Conservation (phyloP, 2,113 vertebrate species). For the Hyperopisus bebe region DNA sequence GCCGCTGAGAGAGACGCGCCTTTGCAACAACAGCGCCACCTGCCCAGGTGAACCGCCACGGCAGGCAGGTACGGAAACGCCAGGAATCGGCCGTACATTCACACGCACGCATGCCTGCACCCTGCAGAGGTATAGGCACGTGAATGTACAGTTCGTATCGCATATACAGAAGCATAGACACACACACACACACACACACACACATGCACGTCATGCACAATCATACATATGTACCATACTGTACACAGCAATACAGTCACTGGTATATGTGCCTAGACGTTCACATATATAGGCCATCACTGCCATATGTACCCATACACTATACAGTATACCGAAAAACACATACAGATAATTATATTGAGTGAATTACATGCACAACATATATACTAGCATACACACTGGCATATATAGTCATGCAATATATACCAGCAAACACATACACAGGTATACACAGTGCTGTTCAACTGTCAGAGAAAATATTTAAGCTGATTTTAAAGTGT, state of each 20-base stretch:
- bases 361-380: background rate
- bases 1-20: slow-evolving; percentile 83
- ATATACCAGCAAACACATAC: background rate
- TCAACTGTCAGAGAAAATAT: background rate
- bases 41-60: slow-evolving; percentile 77
- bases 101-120: background rate
- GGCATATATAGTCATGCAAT: background rate
- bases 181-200: background rate
- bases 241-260: background rate
- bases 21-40: slow-evolving; percentile 91
- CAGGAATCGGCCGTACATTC: background rate
- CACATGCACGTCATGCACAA: background rate
- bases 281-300: background rate
- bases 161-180: background rate
- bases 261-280: background rate
- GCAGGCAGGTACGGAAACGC: slow-evolving; percentile 51
- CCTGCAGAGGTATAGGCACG: background rate
- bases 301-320: background rate
- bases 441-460: background rate
- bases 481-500: background rate
- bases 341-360: background rate
- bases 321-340: background rate
- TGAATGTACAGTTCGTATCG: background rate
- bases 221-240: background rate
- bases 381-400: background rate